Base-by-base conservation (phyloP, 1,140 invertebrate species). In the Metaphire vulgaris region DNA sequence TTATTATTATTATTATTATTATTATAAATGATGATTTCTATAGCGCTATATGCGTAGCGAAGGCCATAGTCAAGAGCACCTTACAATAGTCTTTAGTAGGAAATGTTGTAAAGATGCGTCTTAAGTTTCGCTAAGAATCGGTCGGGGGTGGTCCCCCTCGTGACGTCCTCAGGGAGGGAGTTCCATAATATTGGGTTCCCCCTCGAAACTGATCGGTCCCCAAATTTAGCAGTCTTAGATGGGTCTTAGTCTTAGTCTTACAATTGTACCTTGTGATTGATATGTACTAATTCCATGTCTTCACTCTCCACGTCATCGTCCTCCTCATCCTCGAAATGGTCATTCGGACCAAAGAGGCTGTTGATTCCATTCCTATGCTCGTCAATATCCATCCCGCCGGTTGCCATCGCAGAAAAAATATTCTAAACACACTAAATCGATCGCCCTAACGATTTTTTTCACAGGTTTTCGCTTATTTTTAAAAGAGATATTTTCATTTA, bases 341-440 rank as follows among this genome's bases (percentile, higher is more conserved):
- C 74, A 71, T 80, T 80, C 21, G 82, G 82, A 66, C 79, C 81
- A 78, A 83, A 83, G 64, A 83, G 78, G 33, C 82, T 81, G 14
- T 79, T 80, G 29, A 79, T 81, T 77, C 81, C 78, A 1, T 76
- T 33, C n/a, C 77, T 21, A 12, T 75, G 78, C 21, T 78, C 71
- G 15, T 56, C 41, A 6, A 77, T 64, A 33, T 83, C 81, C 68
- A 83, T 78, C 30, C 79, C 77, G 16, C 78, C 81, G 69, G 81
- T 80, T 79, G 81, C 81, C 69, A 56, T 6, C 31, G 74, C 28
- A 33, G 34, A 65, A 69, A 70, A 30, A 67, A 64, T 72, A 41
- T 56, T 33, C 41, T 26, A 74, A 56, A 74, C 32, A 74, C 34
- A 74, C 32, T 32, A n/a, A 29, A 26, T 28, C 28, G 65, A 29